phyloP scores from a whole-genome alignment of 1,140 invertebrate genomes.

The Mizuhopecten yessoensis region DNA sequence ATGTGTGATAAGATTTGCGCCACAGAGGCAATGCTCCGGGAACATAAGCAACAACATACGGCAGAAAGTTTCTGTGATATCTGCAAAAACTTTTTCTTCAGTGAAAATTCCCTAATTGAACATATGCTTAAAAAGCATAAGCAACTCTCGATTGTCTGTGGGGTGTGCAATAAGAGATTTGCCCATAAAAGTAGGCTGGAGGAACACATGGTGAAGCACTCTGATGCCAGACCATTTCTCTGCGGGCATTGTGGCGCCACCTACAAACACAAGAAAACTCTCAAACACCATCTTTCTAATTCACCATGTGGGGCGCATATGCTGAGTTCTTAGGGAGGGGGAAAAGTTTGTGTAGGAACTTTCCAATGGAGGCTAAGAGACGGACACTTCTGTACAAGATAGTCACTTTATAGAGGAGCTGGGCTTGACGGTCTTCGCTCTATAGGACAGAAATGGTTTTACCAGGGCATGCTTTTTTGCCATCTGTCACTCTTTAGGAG shows the following conservation, averaged over 20 bases:
- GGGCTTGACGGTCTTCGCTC: too few species aligned
- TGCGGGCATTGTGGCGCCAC: neutral
- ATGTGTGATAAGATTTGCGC: neutral
- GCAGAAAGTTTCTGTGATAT: neutral
- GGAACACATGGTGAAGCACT: conserved; percentile 21
- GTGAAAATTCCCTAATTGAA: neutral
- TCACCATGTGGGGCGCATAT: neutral
- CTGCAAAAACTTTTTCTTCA: neutral
- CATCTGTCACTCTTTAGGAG: too few species aligned
- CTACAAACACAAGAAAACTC: conserved; percentile 21
- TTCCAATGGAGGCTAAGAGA: too few species aligned
- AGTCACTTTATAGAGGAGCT: too few species aligned
- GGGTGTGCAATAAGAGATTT: neutral
- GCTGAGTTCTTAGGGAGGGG: too few species aligned
- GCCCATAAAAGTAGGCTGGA: conserved; percentile 21
- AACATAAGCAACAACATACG: neutral
- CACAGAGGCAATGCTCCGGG: neutral
- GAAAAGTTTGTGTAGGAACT: too few species aligned
- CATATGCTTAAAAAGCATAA: neutral
- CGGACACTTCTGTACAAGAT: too few species aligned
- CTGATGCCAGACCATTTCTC: neutral
- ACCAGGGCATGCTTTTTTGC: too few species aligned
- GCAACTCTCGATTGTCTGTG: neutral
- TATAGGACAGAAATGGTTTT: too few species aligned
- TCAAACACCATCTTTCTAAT: neutral